phyloP scores from a whole-genome alignment of 2,888 invertebrate species.

The Chirona hameri region DNA sequence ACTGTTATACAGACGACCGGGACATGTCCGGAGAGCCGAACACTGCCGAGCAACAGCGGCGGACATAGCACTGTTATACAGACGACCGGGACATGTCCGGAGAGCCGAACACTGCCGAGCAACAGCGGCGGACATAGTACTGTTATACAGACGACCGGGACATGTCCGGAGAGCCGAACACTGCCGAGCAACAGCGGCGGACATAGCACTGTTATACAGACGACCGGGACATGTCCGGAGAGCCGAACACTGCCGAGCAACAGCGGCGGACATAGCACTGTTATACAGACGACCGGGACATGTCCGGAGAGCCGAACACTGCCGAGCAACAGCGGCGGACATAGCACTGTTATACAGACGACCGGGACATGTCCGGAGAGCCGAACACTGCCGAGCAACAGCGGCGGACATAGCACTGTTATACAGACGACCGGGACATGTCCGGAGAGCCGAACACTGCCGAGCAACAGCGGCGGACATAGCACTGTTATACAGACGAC shows the following conservation, averaged over 20 bases:
- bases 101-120: constrained; percentile 24
- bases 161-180: constrained; percentile 89
- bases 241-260: background rate
- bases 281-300: background rate
- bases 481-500: background rate
- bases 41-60: background rate
- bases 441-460: constrained; percentile 90
- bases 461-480: background rate
- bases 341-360: background rate
- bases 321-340: background rate
- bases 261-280: background rate
- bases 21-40: background rate
- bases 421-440: constrained; percentile 74
- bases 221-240: background rate
- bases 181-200: constrained; percentile 52
- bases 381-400: constrained; percentile 6
- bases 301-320: background rate
- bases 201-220: background rate
- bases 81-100: background rate
- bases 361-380: background rate
- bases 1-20: background rate
- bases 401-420: no score
- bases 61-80: background rate
- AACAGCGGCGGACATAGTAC: no score
- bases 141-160: constrained; percentile 67